Evolutionary conservation across 2,797 vertebrate genomes (phyloP), one percentile per base, ranked within the genome.

Genomic region (Ciconia nigra): DNA sequence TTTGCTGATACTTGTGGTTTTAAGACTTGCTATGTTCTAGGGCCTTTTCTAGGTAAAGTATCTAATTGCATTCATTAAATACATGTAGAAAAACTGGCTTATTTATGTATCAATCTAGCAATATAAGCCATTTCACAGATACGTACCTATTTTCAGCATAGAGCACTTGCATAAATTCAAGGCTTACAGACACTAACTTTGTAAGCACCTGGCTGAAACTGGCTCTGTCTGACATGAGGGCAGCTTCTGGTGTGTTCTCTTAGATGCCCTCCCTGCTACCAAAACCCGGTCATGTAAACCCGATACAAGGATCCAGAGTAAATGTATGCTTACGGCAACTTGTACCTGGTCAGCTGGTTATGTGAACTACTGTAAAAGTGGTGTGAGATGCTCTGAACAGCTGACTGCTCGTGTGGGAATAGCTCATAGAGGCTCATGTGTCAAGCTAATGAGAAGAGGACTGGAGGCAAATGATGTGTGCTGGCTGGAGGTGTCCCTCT

Each of bases 381-480:
- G 26, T 74, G 57, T 21, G 71, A 70, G 46, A 13, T 87, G 55
- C 47, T 77, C 28, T 70, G 29, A 52, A 13, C 15, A 70, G 54
- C 42, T 89, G 44, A 18, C 22, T 12, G 31, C 29, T 81, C 79
- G 25, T 83, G 35, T 70, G 84, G 22, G 42, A 67, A 37, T 0
- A 29, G 58, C 58, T 72, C 9, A 13, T 41, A 54, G 18, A 47
- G 33, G 10, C 25, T 76, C 1, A 1, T 35, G 22, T 22, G 15
- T 62, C 7, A 39, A 41, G 46, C 61, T 65, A 14, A 25, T 37
- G 15, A 37, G 24, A 51, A 47, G 47, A 78, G 37, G 57, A 29
- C 63, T 86, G 58, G 79, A 95, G 84, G 87, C 84, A 95, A 55
- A 86, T 47, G 33, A 83, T n/a, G 67, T 58, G 28, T 71, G 26